Base-by-base conservation (phyloP, 2,797 vertebrate species). In the Nannoperca obscura region DNA sequence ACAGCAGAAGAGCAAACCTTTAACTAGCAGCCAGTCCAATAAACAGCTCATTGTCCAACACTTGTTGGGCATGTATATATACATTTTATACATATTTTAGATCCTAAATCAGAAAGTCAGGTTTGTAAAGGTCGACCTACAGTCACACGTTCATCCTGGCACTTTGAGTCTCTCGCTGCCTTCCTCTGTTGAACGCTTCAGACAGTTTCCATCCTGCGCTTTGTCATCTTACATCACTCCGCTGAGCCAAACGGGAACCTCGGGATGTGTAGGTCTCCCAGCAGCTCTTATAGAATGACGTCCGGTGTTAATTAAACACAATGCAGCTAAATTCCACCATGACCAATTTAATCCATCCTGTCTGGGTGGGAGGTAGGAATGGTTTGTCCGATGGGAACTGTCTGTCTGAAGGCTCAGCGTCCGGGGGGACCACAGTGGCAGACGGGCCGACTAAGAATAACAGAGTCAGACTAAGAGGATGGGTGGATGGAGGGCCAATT, bases 221-320 rank as follows among this genome's bases (percentile, higher is more conserved):
- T 65, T 84, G 75, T 83, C 65, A 62, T 71, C 54, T 32, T 66
- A 17, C 54, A 49, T 84, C 64, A 77, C 74, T 44, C 24, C 3
- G 0, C 24, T 58, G 17, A 62, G 67, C 68, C 80, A 71, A 67
- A 74, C 20, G 74, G 64, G 83, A 84, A 80, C 73, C 53, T 52
- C 22, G 17, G 44, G 42, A 83, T 87, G 84, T 85, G 87, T 84
- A 85, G 11, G 17, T 90, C 72, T 82, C 82, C 62, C 32, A 71
- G 80, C 82, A 83, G 76, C 64, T 75, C 83, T n/a, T 86, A 86
- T 83, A 82, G 81, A 89, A 77, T 87, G 89, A 91, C 83, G 58
- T 72, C 70, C 5, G 17, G 84, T 81, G 86, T 86, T 92, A 92
- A 92, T 91, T 91, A 92, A 91, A 90, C 85, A 85, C 82, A 75